These are phyloP conservation scores for Drosophila nasuta DNA, from an alignment of 1,140 invertebrate species.

Conservation along the genomic window DNA sequence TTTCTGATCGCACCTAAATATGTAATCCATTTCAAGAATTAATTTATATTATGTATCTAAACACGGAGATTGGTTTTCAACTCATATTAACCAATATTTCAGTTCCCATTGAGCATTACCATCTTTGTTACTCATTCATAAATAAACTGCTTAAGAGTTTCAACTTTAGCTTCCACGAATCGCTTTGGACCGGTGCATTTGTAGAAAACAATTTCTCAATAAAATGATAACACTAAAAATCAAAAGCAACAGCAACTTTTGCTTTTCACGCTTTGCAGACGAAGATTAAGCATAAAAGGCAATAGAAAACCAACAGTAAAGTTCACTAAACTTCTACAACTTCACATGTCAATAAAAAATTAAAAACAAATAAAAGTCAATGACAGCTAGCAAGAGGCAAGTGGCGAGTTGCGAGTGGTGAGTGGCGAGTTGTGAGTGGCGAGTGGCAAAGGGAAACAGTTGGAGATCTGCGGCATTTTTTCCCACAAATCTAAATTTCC, in stretches of 20 bases:
- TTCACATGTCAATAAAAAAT: constrained; percentile 83
- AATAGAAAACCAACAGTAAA: constrained; percentile 58
- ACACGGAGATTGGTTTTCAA: too few relatives aligned
- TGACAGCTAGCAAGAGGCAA: constrained; percentile 47
- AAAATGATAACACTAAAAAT: constrained; percentile 22
- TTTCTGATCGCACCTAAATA: too few relatives aligned
- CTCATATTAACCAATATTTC: too few relatives aligned
- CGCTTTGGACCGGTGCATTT: constrained; percentile 10
- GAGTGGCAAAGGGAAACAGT: constrained; percentile 18
- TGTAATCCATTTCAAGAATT: too few relatives aligned
- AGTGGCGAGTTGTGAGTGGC: neutral
- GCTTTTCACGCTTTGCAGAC: constrained; percentile 59
- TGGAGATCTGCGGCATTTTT: constrained; percentile 42
- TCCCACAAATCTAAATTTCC: constrained; percentile 78
- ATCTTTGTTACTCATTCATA: neutral
- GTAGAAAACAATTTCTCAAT: constrained; percentile 6
- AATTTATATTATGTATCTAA: too few relatives aligned
- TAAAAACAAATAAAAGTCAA: constrained; percentile 82
- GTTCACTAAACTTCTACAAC: constrained; percentile 81
- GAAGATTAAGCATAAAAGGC: constrained; percentile 38
- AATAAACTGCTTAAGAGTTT: constrained; percentile 3
- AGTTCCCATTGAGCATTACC: neutral
- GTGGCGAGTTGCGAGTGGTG: constrained; percentile 11
- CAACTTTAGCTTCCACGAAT: constrained; percentile 24
- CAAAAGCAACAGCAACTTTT: constrained; percentile 65